Evolutionary conservation across 2,113 vertebrate species (phyloP).

Genomic region (Tragulus kanchil): DNA sequence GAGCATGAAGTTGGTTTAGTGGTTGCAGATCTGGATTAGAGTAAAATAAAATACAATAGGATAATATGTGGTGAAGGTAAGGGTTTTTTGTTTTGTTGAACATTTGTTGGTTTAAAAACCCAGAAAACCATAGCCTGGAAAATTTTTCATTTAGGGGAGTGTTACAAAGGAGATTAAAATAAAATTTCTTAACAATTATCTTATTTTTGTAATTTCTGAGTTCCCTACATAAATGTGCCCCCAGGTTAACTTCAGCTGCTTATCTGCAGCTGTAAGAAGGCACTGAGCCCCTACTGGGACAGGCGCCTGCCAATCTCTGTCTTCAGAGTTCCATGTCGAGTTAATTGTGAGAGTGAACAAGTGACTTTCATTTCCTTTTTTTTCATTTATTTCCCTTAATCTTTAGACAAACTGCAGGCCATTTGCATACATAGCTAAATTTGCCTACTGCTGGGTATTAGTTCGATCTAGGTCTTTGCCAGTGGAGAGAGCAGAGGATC

Average conservation of each 20-base stretch:
- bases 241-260: background rate
- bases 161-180: background rate
- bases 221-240: background rate
- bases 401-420: background rate
- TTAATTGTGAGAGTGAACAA: background rate
- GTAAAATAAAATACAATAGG: background rate
- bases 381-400: background rate
- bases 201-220: background rate
- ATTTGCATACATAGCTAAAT: background rate
- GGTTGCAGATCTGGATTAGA: background rate
- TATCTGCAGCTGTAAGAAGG: background rate
- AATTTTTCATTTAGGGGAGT: background rate
- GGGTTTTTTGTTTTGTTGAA: slow-evolving; percentile 18
- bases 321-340: background rate
- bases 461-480: no score
- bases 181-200: background rate
- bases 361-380: background rate
- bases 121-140: background rate
- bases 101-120: slow-evolving; percentile 14
- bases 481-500: background rate
- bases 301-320: background rate
- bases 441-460: background rate
- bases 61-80: background rate
- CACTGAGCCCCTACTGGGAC: background rate
- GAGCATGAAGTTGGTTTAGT: background rate